Conservation (phyloP, 1,140 invertebrate species). For the Plectrocnemia conspersa region DNA sequence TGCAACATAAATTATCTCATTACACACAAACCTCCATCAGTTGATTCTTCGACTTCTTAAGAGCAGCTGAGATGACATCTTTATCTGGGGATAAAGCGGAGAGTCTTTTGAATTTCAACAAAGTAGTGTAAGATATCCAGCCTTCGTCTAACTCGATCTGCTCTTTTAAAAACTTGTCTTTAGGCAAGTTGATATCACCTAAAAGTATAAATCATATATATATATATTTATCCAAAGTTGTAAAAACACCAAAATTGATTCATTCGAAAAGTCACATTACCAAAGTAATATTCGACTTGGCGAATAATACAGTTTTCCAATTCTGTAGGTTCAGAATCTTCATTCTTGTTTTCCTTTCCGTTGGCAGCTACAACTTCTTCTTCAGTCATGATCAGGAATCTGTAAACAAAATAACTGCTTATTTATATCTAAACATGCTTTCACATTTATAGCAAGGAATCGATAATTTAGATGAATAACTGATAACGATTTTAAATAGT, state of each 20-base stretch:
- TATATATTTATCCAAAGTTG: not conserved
- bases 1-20: not conserved
- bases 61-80: conserved; percentile 66
- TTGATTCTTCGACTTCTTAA: conserved; percentile 69
- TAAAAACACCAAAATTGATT: not conserved
- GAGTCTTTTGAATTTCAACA: conserved; percentile 86
- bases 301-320: conserved; percentile 56
- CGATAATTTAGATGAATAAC: too few relatives aligned
- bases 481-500: too few relatives aligned
- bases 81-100: conserved; percentile 66
- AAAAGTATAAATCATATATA: conserved; percentile 55
- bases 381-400: too few relatives aligned
- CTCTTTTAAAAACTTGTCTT: conserved; percentile 85
- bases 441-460: too few relatives aligned
- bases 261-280: conserved; percentile 31
- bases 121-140: conserved; percentile 79
- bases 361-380: conserved; percentile 39
- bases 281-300: conserved; percentile 65
- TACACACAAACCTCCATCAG: conserved; percentile 60
- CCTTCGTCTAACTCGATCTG: conserved; percentile 82
- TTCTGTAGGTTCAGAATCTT: conserved; percentile 40
- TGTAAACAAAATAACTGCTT: too few relatives aligned
- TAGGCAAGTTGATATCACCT: conserved; percentile 81
- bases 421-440: too few relatives aligned
- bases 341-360: conserved; percentile 27